A percentile compares a stretch with the other conserved stretches of the same genome.
Evolutionary conservation across 2,888 invertebrate species (phyloP).

Genomic region (Agonopterix subpropinquella): DNA sequence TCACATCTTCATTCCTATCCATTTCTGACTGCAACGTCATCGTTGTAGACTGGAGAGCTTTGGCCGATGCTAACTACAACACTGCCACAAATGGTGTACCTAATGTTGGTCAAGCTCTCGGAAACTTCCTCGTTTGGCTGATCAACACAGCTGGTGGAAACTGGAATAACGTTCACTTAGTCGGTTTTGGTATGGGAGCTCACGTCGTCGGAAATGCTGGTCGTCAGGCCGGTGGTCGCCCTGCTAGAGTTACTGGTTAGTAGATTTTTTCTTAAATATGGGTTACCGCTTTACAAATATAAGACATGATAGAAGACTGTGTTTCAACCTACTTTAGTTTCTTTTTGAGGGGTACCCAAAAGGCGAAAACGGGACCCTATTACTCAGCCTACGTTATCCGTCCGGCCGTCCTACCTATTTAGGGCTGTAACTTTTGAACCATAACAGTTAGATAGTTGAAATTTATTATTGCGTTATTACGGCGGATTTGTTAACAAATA

Average conservation of each 20-base stretch:
- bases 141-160: conserved; percentile 29
- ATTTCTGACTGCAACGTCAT: conserved; percentile 34
- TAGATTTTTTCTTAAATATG: neutral
- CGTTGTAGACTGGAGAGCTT: conserved; percentile 34
- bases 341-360: no score
- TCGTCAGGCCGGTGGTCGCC: conserved; percentile 20
- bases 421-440: no score
- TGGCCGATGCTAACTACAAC: conserved; percentile 17
- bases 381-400: no score
- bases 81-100: conserved; percentile 19
- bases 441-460: no score
- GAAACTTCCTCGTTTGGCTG: conserved; percentile 35
- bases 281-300: neutral
- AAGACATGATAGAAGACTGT: neutral
- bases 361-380: no score
- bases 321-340: neutral
- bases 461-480: no score
- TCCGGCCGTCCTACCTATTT: no score
- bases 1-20: conserved; percentile 30
- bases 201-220: conserved; percentile 44
- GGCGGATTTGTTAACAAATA: no score
- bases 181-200: conserved; percentile 50
- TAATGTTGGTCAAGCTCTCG: conserved; percentile 20
- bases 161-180: conserved; percentile 37
- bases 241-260: conserved; percentile 29